Evolutionary conservation across 2,888 invertebrate genomes (phyloP), one percentile per base, ranked within the genome.

Genomic region (Geotrupes spiniger): DNA sequence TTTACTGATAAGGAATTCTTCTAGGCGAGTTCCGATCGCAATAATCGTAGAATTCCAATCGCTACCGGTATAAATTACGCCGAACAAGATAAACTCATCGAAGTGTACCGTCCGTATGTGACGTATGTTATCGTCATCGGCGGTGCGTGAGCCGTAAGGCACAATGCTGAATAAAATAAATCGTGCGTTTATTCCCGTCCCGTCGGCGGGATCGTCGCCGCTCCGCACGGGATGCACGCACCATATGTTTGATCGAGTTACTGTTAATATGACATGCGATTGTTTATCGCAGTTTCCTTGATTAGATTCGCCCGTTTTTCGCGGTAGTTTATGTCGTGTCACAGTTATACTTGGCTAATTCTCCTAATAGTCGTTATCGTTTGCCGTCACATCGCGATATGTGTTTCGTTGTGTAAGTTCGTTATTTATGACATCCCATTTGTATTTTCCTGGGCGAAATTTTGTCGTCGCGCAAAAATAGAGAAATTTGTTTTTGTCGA

Each of bases 171-270:
- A 59, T 56, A 52, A 58, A 61, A 63, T 64, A 64, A 65, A 65
- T 65, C 59, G 63, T 60, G 64, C 64, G 63, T 65, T 59, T 57
- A 43, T 51, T 43, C 43, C 39, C 42, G 49, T 53, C 48, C 47
- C 50, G 46, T 47, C 41, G 52, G 44, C 49, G 41, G 40, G 44
- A 48, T 50, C 50, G 46, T 53, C 61, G 58, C 65, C 66, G 46
- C 46, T 39, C 33, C 49, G 50, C 46, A 53, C 61, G 59, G 66
- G 67, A 68, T 65, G 54, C 63, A 70, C 70, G 70, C 68, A 63
- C 67, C 68, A 71, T 69, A 68, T 66, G 65, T 61, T 63, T 61
- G 66, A 69, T 68, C 64, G 59, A 65, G 62, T 62, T 57, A 52
- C 53, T 57, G 58, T 61, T 66, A 67, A 68, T 69, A 64, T 65